These are phyloP conservation scores for Druceiella hillmani DNA, from an alignment of 2,888 invertebrate genomes.

Conservation along the genomic window DNA sequence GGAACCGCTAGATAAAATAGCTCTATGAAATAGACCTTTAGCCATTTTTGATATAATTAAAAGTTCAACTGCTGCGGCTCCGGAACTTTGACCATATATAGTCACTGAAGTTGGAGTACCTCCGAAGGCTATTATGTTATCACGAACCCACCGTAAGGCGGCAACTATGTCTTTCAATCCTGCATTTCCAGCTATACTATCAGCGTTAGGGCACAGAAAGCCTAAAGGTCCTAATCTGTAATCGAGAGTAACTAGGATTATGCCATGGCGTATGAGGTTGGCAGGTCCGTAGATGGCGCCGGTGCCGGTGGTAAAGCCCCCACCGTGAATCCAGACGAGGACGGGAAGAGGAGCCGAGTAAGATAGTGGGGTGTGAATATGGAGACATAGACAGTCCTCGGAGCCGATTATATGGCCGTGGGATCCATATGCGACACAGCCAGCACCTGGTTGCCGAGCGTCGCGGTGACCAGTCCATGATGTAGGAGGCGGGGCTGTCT, in stretches of 20 bases:
- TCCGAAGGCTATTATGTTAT: conserved; percentile 56
- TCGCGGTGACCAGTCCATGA: no score
- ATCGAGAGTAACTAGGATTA: conserved; percentile 35
- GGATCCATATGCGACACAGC: no score
- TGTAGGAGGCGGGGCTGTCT: no score
- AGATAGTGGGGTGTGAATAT: conserved; percentile 55
- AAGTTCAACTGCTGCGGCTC: conserved; percentile 52
- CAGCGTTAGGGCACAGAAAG: conserved; percentile 36
- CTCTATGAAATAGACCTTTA: conserved; percentile 36
- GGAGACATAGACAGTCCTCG: conserved; percentile 61
- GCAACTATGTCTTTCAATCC: conserved; percentile 38
- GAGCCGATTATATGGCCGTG: conserved; percentile 29
- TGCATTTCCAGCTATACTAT: conserved; percentile 39
- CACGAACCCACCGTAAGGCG: conserved; percentile 55
- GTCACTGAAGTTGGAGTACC: conserved; percentile 53
- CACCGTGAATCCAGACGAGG: conserved; percentile 38
- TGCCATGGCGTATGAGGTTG: conserved; percentile 32
- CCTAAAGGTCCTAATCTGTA: conserved; percentile 42
- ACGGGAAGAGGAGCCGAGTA: conserved; percentile 32
- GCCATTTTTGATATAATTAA: conserved; percentile 33
- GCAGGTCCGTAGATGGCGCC: conserved; percentile 31
- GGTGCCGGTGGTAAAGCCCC: conserved; percentile 17
- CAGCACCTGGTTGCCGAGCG: no score
- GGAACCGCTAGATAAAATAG: conserved; percentile 41
- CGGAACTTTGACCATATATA: conserved; percentile 58